Evolutionary conservation across 2,113 vertebrate genomes (phyloP).

Genomic region (Xiphorhynchus elegans): DNA sequence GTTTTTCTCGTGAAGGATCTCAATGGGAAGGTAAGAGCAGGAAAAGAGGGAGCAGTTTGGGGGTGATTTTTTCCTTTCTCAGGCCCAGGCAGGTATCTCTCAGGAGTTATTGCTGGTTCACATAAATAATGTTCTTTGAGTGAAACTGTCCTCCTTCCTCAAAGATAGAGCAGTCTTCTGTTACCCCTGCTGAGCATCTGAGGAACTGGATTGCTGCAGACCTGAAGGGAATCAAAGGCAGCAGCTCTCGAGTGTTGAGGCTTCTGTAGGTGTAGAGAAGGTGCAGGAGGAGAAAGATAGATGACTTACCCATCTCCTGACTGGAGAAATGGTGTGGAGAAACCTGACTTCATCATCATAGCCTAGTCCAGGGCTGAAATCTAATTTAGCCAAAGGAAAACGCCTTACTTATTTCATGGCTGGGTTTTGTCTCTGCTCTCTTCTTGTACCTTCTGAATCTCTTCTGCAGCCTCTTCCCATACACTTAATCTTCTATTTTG

Average conservation of each 20-base stretch:
- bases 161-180: background rate
- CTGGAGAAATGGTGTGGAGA: background rate
- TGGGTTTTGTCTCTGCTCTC: background rate
- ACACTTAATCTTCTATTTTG: background rate
- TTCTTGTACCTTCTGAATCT: background rate
- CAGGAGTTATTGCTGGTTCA: background rate
- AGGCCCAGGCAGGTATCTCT: background rate
- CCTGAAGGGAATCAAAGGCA: background rate
- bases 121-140: background rate
- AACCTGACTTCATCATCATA: background rate
- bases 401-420: background rate
- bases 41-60: background rate
- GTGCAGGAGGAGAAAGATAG: background rate
- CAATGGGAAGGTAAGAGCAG: background rate
- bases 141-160: background rate
- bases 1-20: background rate
- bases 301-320: background rate
- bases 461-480: background rate
- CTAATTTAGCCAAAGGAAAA: background rate
- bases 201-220: background rate
- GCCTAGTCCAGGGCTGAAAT: background rate
- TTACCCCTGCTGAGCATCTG: background rate
- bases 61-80: background rate
- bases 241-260: fast-evolving
- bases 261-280: background rate